A percentile compares a stretch with the other conserved stretches of the same genome.
These are phyloP conservation scores for Urocyon cinereoargenteus DNA, from an alignment of 2,797 vertebrate species.

Conservation along the genomic window DNA sequence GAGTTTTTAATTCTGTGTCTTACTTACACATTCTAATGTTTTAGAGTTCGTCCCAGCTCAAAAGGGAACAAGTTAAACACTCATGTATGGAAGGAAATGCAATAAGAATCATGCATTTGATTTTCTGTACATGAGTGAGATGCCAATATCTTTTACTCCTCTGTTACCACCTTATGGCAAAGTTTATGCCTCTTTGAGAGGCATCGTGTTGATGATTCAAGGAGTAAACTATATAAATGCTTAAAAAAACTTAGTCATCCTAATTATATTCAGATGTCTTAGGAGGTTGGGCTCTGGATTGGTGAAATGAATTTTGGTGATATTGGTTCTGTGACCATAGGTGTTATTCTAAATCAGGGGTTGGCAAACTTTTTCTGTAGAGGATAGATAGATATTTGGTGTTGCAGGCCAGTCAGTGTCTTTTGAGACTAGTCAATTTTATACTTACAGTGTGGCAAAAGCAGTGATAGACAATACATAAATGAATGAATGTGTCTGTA, in stretches of 20 bases:
- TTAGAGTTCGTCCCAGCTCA: not conserved
- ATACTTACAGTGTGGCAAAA: not conserved
- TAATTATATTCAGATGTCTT: conserved; percentile 37
- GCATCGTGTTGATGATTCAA: not conserved
- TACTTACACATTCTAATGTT: not conserved
- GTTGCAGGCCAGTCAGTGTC: not conserved
- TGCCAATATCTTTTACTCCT: not conserved
- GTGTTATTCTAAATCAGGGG: not conserved
- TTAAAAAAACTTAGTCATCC: not conserved
- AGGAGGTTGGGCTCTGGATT: conserved; percentile 55
- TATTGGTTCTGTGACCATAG: not conserved
- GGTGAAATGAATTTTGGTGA: conserved; percentile 53
- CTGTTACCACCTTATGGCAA: not conserved
- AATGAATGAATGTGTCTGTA: not conserved
- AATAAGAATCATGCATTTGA: not conserved
- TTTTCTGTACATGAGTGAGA: not conserved
- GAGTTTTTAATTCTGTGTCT: not conserved
- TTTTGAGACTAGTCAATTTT: not conserved
- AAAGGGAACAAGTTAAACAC: not conserved
- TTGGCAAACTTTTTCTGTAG: not conserved
- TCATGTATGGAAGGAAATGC: not conserved
- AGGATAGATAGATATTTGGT: not conserved
- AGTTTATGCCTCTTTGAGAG: not conserved
- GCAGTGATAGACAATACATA: not conserved
- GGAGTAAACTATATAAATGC: not conserved